These are phyloP conservation scores for Sclerodermus sp. DNA, from an alignment of 2,888 invertebrate species.

Conservation along the genomic window DNA sequence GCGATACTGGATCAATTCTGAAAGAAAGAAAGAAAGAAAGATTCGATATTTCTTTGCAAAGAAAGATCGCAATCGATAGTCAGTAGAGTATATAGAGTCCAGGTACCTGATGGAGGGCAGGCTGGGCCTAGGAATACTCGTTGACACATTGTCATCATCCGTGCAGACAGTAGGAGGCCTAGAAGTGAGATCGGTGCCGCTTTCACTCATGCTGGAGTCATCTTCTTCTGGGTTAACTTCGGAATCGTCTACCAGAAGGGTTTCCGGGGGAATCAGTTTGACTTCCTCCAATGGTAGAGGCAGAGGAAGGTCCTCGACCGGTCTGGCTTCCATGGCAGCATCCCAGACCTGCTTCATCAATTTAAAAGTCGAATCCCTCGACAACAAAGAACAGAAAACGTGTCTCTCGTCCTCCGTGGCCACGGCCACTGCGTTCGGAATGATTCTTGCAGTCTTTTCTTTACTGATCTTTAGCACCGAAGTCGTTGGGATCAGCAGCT, in stretches of 20 bases:
- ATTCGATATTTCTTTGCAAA: too few relatives aligned
- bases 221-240: slow-evolving; percentile 53
- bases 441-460: slow-evolving; percentile 90
- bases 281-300: slow-evolving; percentile 32
- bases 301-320: slow-evolving; percentile 52
- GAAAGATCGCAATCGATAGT: too few relatives aligned
- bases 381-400: slow-evolving; percentile 87
- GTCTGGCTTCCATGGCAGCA: slow-evolving; percentile 60
- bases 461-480: slow-evolving; percentile 87
- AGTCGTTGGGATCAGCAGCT: slow-evolving; percentile 85
- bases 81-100: neutral
- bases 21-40: slow-evolving; percentile 6
- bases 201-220: slow-evolving; percentile 57
- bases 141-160: slow-evolving; percentile 38
- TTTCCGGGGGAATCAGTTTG: slow-evolving; percentile 39
- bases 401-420: slow-evolving; percentile 80
- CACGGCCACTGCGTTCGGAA: slow-evolving; percentile 92
- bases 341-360: slow-evolving; percentile 87
- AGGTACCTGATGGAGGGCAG: slow-evolving; percentile 16
- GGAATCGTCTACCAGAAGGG: slow-evolving; percentile 47
- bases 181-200: slow-evolving; percentile 53
- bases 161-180: slow-evolving; percentile 51
- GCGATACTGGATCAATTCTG: slow-evolving; percentile 33
- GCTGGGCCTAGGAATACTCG: slow-evolving; percentile 38
- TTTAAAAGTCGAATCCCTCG: slow-evolving; percentile 84